Conservation (phyloP, 2,888 invertebrate species). For the Vesta saturnalis region DNA sequence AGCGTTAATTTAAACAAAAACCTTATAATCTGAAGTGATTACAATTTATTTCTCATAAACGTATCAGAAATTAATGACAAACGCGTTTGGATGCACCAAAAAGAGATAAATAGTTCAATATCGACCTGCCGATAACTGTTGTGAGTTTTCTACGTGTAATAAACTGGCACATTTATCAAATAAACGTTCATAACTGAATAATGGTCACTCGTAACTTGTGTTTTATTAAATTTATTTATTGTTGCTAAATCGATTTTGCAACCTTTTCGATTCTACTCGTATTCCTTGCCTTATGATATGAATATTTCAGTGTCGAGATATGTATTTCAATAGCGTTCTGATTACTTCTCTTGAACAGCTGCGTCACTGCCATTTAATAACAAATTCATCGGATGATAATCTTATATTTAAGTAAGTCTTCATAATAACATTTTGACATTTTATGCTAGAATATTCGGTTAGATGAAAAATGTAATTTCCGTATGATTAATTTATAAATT, state of each 20-base stretch:
- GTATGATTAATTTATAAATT: not conserved
- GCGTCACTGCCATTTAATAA: constrained; percentile 24
- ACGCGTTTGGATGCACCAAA: constrained; percentile 27
- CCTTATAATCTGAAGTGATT: too few species aligned
- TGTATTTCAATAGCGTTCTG: constrained; percentile 14
- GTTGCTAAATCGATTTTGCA: constrained; percentile 16
- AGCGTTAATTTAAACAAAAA: too few species aligned
- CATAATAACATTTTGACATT: not conserved
- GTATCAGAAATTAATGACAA: constrained; percentile 5
- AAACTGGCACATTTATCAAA: constrained; percentile 40
- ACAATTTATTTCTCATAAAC: not conserved
- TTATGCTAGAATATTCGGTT: not conserved
- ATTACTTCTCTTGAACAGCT: constrained; percentile 14
- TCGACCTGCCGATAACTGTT: constrained; percentile 40
- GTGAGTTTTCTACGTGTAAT: constrained; percentile 37
- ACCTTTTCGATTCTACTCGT: constrained; percentile 24
- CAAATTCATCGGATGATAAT: constrained; percentile 3
- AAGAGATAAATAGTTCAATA: constrained; percentile 39
- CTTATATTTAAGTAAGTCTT: constrained; percentile 6
- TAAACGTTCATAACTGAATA: constrained; percentile 40
- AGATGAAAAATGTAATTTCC: not conserved
- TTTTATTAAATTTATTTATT: constrained; percentile 41
- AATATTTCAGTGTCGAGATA: constrained; percentile 16
- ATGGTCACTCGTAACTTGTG: constrained; percentile 38
- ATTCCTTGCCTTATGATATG: constrained; percentile 9